These are phyloP conservation scores for Batillaria attramentaria DNA, from an alignment of 1,140 invertebrate species.

Conservation along the genomic window DNA sequence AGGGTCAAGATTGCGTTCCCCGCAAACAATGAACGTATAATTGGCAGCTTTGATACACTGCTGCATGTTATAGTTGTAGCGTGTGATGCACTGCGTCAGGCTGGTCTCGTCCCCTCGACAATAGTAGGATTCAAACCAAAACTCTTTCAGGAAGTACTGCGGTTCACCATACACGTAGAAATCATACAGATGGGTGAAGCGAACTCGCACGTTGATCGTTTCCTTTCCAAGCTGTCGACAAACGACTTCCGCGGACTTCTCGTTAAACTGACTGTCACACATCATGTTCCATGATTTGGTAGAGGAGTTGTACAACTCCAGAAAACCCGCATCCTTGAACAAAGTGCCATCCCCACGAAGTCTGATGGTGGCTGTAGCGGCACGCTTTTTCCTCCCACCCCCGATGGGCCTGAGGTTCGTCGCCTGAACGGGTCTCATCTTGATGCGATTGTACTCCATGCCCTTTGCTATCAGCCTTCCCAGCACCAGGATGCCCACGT, in stretches of 20 bases:
- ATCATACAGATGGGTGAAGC: slow-evolving; percentile 67
- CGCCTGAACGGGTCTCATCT: slow-evolving; percentile 48
- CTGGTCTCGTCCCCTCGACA: slow-evolving; percentile 86
- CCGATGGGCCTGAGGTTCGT: neutral
- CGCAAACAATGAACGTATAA: slow-evolving; percentile 96
- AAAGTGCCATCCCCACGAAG: slow-evolving; percentile 54
- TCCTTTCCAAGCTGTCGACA: slow-evolving; percentile 95
- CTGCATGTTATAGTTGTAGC: slow-evolving; percentile 73
- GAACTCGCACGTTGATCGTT: slow-evolving; percentile 82
- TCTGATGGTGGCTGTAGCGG: slow-evolving; percentile 32
- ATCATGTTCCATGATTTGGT: slow-evolving; percentile 97
- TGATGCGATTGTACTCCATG: slow-evolving; percentile 78
- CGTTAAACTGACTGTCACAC: slow-evolving; percentile 92
- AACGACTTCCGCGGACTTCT: slow-evolving; percentile 77
- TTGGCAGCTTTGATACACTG: slow-evolving; percentile 77
- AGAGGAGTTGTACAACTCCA: slow-evolving; percentile 96
- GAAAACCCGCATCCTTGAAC: slow-evolving; percentile 78
- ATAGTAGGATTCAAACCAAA: slow-evolving; percentile 92
- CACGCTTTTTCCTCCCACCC: slow-evolving; percentile 29
- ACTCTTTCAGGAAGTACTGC: slow-evolving; percentile 75
- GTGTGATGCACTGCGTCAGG: slow-evolving; percentile 89
- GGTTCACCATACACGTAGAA: slow-evolving; percentile 69
- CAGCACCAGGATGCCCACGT: slow-evolving; percentile 96
- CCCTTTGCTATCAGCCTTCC: slow-evolving; percentile 92
- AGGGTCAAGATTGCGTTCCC: slow-evolving; percentile 80